Percentiles rank a stretch among this genome's conserved stretches.
These are phyloP conservation scores for Drosophila ezoana DNA, from an alignment of 2,888 invertebrate genomes.

Conservation along the genomic window DNA sequence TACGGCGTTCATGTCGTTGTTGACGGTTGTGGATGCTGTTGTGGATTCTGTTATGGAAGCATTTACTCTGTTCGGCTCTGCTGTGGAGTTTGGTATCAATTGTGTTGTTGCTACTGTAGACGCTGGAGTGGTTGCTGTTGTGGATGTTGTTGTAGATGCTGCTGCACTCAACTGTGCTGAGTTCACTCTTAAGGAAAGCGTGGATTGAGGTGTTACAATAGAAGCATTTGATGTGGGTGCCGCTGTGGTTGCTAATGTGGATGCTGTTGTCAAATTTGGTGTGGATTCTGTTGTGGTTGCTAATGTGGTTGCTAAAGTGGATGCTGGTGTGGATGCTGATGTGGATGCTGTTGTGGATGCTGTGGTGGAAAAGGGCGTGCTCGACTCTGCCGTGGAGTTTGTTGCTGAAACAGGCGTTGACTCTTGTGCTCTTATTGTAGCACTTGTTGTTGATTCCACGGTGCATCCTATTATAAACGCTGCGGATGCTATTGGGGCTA, in stretches of 20 bases:
- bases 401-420: background rate
- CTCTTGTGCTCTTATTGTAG: background rate
- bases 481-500: background rate
- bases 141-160: background rate
- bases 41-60: background rate
- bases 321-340: background rate
- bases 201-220: background rate
- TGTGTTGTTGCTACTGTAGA: background rate
- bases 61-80: background rate
- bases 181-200: background rate
- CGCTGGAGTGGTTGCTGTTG: background rate
- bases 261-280: background rate
- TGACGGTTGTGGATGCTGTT: background rate
- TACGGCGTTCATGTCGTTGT: constrained; percentile 13
- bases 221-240: too few species aligned
- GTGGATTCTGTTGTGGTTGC: background rate
- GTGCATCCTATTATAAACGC: background rate
- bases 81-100: background rate
- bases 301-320: background rate
- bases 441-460: background rate
- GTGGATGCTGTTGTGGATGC: background rate
- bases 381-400: background rate
- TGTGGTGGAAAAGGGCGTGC: background rate
- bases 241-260: background rate
- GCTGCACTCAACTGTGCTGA: background rate